Percentiles rank a stretch among this genome's conserved stretches.
phyloP scores from a whole-genome alignment of 2,888 invertebrate genomes.

The Acleris laterana region DNA sequence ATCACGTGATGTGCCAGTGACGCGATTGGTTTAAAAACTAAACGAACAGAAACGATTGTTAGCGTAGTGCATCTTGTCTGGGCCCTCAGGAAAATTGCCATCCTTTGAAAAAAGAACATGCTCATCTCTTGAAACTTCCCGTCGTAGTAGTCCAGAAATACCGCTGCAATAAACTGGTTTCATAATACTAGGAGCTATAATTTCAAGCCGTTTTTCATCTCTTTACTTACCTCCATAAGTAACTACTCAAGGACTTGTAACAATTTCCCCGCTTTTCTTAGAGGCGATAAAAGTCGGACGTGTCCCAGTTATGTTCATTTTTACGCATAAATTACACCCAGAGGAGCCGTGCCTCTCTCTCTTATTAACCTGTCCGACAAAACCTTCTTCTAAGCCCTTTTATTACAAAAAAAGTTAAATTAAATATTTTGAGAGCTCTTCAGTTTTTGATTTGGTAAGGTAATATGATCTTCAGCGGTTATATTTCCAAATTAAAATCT shows the following conservation, averaged over 20 bases:
- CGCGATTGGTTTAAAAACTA: no score
- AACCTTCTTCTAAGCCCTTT: conserved; percentile 50
- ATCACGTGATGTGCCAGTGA: no score
- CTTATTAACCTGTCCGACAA: conserved; percentile 58
- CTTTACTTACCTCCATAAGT: conserved; percentile 2
- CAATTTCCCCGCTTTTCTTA: conserved; percentile 50
- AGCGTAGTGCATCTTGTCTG: no score
- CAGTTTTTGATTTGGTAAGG: conserved; percentile 51
- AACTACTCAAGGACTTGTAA: conserved; percentile 39
- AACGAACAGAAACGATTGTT: no score
- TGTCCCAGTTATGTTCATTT: conserved; percentile 60
- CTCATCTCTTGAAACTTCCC: no score
- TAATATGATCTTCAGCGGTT: conserved; percentile 7
- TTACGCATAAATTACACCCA: conserved; percentile 62
- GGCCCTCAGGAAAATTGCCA: no score
- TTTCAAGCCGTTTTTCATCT: no score
- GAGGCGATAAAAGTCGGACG: conserved; percentile 67
- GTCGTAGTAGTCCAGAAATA: no score
- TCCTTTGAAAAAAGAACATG: no score
- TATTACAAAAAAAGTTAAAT: conserved; percentile 49
- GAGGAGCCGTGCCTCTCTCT: conserved; percentile 45
- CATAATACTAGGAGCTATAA: no score
- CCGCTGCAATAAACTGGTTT: no score
- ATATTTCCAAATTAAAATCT: background rate
- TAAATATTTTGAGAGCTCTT: conserved; percentile 46